phyloP scores from a whole-genome alignment of 2,888 invertebrate genomes.

The Megalurothrips usitatus region DNA sequence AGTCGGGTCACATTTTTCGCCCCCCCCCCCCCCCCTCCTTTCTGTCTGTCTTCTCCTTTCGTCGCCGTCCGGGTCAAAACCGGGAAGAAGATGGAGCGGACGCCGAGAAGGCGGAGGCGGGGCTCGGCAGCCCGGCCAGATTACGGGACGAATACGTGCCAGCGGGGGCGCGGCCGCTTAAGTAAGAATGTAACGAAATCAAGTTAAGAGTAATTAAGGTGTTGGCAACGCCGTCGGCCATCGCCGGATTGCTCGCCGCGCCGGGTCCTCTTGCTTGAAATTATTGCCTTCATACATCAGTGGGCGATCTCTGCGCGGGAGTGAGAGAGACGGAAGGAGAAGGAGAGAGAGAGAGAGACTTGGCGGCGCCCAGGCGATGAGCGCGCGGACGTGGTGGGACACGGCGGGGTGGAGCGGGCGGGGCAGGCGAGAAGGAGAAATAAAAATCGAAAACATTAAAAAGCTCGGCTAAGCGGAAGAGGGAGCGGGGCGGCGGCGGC shows the following conservation, averaged over 20 bases:
- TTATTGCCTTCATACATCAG: slow-evolving; percentile 24
- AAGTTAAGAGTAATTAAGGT: slow-evolving; percentile 25
- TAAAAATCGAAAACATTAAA: slow-evolving; percentile 19
- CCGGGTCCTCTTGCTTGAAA: not conserved
- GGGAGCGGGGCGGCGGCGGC: not conserved
- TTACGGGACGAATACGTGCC: no score
- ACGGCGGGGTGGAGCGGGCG: not conserved
- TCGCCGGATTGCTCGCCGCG: not conserved
- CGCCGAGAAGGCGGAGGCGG: not conserved
- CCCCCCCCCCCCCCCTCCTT: no score
- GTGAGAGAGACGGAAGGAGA: not conserved
- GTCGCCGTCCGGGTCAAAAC: no score
- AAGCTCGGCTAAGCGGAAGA: slow-evolving; percentile 17
- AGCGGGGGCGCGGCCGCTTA: not conserved
- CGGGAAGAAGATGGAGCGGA: no score
- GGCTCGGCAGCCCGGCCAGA: not conserved
- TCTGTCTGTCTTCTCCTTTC: no score
- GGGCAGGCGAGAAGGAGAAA: not conserved
- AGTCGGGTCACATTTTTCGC: no score
- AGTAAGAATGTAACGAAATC: slow-evolving; percentile 9
- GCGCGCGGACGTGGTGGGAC: no score
- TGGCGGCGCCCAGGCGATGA: not conserved
- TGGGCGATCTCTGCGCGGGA: not conserved
- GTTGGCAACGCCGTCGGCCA: not conserved
- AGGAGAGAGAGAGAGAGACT: not conserved